phyloP scores from a whole-genome alignment of 2,113 vertebrate species.

The Labeo catla region DNA sequence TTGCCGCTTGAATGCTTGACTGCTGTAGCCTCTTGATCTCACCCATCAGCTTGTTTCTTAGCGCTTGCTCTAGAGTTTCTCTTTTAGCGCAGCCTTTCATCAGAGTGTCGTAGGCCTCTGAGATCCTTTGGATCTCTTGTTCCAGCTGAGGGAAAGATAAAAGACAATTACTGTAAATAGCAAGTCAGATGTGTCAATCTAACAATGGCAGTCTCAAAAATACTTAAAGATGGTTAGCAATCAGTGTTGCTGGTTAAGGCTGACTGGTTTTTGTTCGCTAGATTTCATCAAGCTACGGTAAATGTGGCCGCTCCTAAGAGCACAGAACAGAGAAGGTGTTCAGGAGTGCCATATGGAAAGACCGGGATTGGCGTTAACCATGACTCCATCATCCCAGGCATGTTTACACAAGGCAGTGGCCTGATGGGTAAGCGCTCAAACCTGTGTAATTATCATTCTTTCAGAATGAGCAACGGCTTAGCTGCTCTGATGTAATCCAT shows the following conservation, averaged over 20 bases:
- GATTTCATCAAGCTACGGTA: neutral
- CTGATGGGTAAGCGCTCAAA: conserved; percentile 72
- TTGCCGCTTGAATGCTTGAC: conserved; percentile 83
- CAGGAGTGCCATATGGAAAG: conserved; percentile 73
- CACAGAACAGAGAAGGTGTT: conserved; percentile 70
- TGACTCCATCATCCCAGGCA: conserved; percentile 76
- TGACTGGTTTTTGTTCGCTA: neutral
- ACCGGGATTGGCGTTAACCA: conserved; percentile 67
- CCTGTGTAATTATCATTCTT: conserved; percentile 78
- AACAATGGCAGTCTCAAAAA: conserved; percentile 40
- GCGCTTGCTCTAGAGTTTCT: conserved; percentile 91
- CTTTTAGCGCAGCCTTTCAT: conserved; percentile 91
- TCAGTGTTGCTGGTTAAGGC: conserved; percentile 59
- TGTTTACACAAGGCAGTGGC: conserved; percentile 79
- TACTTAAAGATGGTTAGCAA: conserved; percentile 41
- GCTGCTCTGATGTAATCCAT: conserved; percentile 70
- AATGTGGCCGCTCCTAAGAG: neutral
- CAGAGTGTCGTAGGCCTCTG: conserved; percentile 91
- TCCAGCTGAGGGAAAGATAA: conserved; percentile 82
- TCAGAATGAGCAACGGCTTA: conserved; percentile 69
- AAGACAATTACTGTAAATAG: conserved; percentile 14
- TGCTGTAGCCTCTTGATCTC: conserved; percentile 93
- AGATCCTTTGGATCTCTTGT: conserved; percentile 91
- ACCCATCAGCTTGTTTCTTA: conserved; percentile 90
- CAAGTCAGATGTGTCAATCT: conserved; percentile 19